Base-by-base conservation (phyloP, 2,113 vertebrate species). In the Hemiscyllium ocellatum region DNA sequence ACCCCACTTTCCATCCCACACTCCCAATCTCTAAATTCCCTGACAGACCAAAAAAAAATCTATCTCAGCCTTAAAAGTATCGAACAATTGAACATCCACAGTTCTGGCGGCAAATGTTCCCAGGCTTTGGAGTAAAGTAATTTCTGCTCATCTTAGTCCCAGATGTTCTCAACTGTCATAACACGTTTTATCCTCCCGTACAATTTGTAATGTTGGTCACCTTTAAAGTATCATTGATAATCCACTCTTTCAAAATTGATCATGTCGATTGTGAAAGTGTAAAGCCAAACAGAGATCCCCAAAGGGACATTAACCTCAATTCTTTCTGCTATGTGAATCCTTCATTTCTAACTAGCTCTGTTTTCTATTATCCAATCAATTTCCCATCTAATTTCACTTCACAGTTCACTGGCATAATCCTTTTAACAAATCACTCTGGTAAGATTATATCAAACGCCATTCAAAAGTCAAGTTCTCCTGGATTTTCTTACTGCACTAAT, bases 291-390 rank as follows among this genome's bases (percentile, higher is more conserved):
- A 61, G 0, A 33, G 52, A 61, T 33, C 4, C 50, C 52, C 5
- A 15, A 5, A 52, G 50, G 29, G 22, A 52, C 10, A 52, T 17
- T 33, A 61, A 56, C 10, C 50, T 61, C 52, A 61, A 15, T 42
- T 4, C 52, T 61, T 17, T 24, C 87, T 61, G 26, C 42, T 6
- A 29, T 65, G 52, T 19, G 26, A n/a, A 61, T 33, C 15, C 52
- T 61, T 29, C 52, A 90, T 61, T 90, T 90, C 50, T 52, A 33
- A 61, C 87, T 29, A 33, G 52, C 47, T 26, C 85, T 24, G 10
- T 13, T 87, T 87, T 52, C 20, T 29, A 89, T 89, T 52, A 89
- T 56, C 86, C 86, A 89, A 89, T 89, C 50, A 89, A 89, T 56
- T 89, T 89, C 29, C 86, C 50, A 29, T 89, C 50, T 29, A 89